Evolutionary conservation across 35 echinoderm and acorn worm species (phyloP).

Genomic region (Heliocidaris erythrogramma): DNA sequence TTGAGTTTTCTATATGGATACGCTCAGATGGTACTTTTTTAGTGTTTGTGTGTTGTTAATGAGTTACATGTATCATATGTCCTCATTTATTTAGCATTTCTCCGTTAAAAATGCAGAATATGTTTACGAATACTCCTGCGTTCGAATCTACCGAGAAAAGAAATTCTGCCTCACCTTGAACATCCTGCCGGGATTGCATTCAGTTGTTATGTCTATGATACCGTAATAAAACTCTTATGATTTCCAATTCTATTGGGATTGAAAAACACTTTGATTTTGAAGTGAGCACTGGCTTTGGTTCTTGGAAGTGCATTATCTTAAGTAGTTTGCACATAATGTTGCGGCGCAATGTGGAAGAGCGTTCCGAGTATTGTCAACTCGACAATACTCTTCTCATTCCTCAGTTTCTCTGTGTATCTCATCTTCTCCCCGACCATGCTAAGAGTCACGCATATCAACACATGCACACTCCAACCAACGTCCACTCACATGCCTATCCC

Average conservation of each 20-base stretch:
- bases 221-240: background rate
- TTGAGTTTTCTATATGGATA: no score
- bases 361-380: background rate
- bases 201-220: background rate
- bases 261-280: background rate
- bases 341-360: background rate
- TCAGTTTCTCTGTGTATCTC: no score
- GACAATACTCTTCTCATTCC: no score
- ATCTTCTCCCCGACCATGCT: no score
- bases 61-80: no score
- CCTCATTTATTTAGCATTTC: no score
- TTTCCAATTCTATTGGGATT: background rate
- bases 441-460: no score
- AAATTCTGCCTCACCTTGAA: background rate
- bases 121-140: background rate
- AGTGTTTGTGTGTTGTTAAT: no score
- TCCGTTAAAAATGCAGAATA: background rate
- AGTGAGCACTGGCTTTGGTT: background rate
- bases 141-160: background rate
- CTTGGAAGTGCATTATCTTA: background rate
- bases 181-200: background rate
- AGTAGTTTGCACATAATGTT: background rate
- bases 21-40: no score
- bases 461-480: no score
- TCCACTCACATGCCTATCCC: no score